A percentile compares a stretch with the other conserved stretches of the same genome.
Conservation (phyloP, 2,113 vertebrate genomes). For the Candoia aspera region DNA sequence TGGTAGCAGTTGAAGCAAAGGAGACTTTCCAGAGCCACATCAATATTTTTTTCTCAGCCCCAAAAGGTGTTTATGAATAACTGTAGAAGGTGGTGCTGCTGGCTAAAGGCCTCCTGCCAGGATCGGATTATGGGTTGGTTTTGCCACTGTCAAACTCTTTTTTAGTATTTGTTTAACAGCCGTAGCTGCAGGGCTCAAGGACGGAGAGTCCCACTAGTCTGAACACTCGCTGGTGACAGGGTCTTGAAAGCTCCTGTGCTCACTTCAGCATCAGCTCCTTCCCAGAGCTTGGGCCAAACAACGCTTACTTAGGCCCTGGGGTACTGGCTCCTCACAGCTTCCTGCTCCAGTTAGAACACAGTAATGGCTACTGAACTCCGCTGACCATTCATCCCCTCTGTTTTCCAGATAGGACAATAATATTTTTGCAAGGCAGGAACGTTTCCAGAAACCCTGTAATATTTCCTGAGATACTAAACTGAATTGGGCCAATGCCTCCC, state of each 20-base stretch:
- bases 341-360: conserved; percentile 5
- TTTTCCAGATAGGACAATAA: neutral
- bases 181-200: neutral
- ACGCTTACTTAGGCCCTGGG: conserved; percentile 1
- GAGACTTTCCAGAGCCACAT: conserved; percentile 11
- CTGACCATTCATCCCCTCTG: neutral
- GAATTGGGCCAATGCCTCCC: too few relatives aligned
- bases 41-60: neutral
- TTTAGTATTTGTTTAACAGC: neutral
- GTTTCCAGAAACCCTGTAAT: neutral
- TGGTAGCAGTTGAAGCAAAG: conserved; percentile 19
- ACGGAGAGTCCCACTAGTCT: neutral
- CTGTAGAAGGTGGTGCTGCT: neutral
- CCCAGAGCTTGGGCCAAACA: neutral
- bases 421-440: neutral
- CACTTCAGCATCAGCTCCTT: conserved; percentile 2
- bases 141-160: neutral
- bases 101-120: neutral
- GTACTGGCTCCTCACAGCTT: neutral
- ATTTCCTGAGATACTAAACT: neutral
- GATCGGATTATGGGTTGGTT: neutral
- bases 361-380: neutral
- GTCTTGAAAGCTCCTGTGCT: neutral
- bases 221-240: neutral
- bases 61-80: conserved; percentile 14